These are phyloP conservation scores for Promerops cafer DNA, from an alignment of 2,113 vertebrate genomes.

Conservation along the genomic window DNA sequence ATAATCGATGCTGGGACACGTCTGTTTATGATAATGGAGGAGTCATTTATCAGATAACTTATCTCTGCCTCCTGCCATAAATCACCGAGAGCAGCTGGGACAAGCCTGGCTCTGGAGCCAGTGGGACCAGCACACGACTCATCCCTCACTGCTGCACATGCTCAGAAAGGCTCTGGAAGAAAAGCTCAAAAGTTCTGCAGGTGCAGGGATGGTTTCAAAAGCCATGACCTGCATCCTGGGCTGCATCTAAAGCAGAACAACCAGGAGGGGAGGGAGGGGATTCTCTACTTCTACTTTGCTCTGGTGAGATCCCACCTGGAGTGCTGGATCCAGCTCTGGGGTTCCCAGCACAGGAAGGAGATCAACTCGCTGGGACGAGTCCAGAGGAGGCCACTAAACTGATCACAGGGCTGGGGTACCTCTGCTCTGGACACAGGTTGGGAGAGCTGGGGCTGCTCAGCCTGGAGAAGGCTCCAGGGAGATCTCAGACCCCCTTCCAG, in stretches of 20 bases:
- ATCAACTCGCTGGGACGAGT: fast-evolving
- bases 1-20: background rate
- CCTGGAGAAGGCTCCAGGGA: background rate
- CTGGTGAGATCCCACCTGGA: background rate
- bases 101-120: background rate
- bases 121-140: background rate
- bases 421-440: background rate
- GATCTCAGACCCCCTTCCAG: background rate
- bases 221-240: background rate
- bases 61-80: background rate
- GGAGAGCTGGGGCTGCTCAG: background rate
- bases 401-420: background rate
- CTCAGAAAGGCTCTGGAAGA: background rate
- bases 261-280: background rate
- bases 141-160: fast-evolving
- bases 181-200: background rate
- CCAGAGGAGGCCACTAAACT: background rate
- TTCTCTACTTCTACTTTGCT: background rate
- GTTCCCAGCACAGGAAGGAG: background rate
- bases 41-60: background rate
- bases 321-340: background rate
- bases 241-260: background rate
- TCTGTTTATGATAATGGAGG: background rate
- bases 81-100: background rate
- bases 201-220: background rate